phyloP scores from a whole-genome alignment of 2,888 invertebrate species.

The Andrena fulva region DNA sequence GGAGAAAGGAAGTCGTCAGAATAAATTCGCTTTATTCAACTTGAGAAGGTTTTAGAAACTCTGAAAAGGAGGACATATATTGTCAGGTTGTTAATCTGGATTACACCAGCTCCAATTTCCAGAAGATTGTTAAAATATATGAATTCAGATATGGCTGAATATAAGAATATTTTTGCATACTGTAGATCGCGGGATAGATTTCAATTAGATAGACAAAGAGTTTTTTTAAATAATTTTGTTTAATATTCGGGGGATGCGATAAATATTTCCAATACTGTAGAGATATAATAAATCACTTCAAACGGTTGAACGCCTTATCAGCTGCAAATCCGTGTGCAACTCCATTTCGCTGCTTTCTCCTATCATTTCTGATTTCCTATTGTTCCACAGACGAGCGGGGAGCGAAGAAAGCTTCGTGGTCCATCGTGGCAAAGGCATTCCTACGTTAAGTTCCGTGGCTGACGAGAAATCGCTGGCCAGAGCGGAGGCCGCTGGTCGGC shows the following conservation, averaged over 20 bases:
- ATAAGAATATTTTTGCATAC: too few species aligned
- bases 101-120: too few species aligned
- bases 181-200: too few species aligned
- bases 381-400: constrained; percentile 79
- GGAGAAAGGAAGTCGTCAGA: too few species aligned
- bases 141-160: too few species aligned
- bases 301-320: neutral
- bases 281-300: neutral
- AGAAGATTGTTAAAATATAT: too few species aligned
- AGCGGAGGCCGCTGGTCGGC: constrained; percentile 91
- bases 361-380: neutral
- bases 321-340: neutral
- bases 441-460: constrained; percentile 90
- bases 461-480: constrained; percentile 87
- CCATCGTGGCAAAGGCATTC: constrained; percentile 91
- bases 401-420: constrained; percentile 92
- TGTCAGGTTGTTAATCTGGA: too few species aligned
- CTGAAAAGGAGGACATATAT: too few species aligned
- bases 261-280: too few species aligned
- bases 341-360: neutral
- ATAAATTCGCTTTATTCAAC: too few species aligned
- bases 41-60: too few species aligned
- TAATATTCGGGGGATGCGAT: neutral
- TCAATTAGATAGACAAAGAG: too few species aligned
- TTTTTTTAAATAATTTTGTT: neutral